Base-by-base conservation (phyloP, 64 coral and sea anemone species). In the Stichodactyla helianthus region DNA sequence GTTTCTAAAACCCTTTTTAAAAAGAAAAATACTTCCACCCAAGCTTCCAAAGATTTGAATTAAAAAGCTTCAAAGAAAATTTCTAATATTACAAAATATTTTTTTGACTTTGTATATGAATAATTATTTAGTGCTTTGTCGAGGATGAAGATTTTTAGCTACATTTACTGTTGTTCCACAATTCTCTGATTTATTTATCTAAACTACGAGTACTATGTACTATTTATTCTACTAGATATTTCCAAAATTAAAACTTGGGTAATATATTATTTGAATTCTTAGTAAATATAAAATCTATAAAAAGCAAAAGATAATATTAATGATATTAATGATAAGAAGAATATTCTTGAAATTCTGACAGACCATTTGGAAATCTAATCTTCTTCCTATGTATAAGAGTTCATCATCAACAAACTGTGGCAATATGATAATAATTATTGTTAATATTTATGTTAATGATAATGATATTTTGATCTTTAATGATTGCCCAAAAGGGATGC, bases 211-310 rank as follows among this genome's bases (percentile, higher is more conserved):
- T 52, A 81, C 78, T 81, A 81, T 28, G 78, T 81, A 81, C 78
- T 81, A 28, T 81, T 81, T 81, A 74, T 81, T 63, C 78, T 44
- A 44, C 35, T 87, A 92, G 63, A 87, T 82, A 44, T 68, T 87
- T 82, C 61, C 51, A 92, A 91, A 92, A 92, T 87, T 92, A 92
- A 84, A 92, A 92, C 79, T 92, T 77, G 79, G 51, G 52, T 82
- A 78, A 82, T 92, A 92, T 92, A 92, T 92, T 91, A 87, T 86
- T 63, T 91, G 89, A 86, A 84, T 84, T 84, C 59, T 84, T 84
- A 92, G 90, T 92, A 92, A 92, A 92, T 92, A 92, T 82, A 92
- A 92, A 92, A 92, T 86, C 90, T 92, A 92, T 92, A 92, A 92
- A 92, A 92, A 92, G 82, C 90, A 92, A 92, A 91, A 92, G 90